Base-by-base conservation (phyloP, 1,140 invertebrate genomes). In the Drosophila tsacasi region DNA sequence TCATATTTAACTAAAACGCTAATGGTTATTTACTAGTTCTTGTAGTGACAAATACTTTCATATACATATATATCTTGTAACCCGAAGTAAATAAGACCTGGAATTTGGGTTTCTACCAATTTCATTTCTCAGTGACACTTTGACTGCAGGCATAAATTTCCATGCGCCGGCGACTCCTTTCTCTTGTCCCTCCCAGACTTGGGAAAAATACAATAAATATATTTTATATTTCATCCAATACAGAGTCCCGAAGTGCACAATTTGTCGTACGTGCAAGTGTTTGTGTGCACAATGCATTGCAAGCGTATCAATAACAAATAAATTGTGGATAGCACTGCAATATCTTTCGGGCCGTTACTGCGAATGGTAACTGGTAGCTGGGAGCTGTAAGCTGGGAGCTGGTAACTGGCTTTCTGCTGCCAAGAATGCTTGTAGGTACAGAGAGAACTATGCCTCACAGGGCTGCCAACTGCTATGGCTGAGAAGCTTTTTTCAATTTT, bases 401-500 rank as follows among this genome's bases (percentile, higher is more conserved):
- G 46, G 66, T 67, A 50, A 46, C 57, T 72, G 52, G 63, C 30
- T 50, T 58, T 39, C 61, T 76, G 71, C 61, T 87, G 84, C 84
- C 83, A 87, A 87, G 73, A 85, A 47, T 57, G 42, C 35, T 30
- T 5, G 27, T 27, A 73, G 23, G 44, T 61, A 59, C 30, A 47
- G 35, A 32, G 49, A 61, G 61, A 78, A 85, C 74, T 81, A 77
- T 79, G 61, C 61, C 64, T 54, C 74, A 52, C 71, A 46, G 67
- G 46, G 59, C 73, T 72, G 72, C 49, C 59, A 80, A 52, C 60
- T 74, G 79, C 59, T 58, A 68, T n/a, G 66, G 25, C 49, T 73
- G 35, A 58, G 82, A 85, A 86, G 89, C 69, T 85, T 91, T 91
- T 91, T 91, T 91, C 89, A 92, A 91, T 91, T 91, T 91, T 92